Base-by-base conservation (phyloP, 1,140 invertebrate genomes). In the Drosophila arizonae region DNA sequence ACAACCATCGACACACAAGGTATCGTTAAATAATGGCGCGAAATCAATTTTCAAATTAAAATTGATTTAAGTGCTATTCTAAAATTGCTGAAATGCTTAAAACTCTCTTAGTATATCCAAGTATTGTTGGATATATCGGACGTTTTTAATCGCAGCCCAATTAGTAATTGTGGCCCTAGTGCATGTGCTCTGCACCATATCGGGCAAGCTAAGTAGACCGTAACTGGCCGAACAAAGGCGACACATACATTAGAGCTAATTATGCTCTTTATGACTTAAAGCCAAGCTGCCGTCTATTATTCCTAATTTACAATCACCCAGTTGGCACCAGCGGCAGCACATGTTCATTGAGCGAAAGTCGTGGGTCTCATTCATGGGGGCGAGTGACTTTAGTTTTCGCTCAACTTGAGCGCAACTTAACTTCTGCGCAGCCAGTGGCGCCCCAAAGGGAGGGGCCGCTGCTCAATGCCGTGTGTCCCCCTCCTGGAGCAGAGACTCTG, bases 221-320 rank as follows among this genome's bases (percentile, higher is more conserved):
- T 51, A 46, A 24, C 61, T 45, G 26, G 10, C 10, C 2, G 26
- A 51, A 52, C 46, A 72, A 66, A 52, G 62, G 69, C 54, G 54
- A 58, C 62, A 50, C 36, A 52, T 72, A 54, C 62, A 72, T 58
- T 72, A 66, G 54, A 66, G 39, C 36, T 56, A 66, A 72, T 72
- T 66, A 72, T 52, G 54, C n/a, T 52, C 52, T 65, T 66, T 51
- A 45, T 52, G 46, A 55, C 52, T 51, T 33, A 39, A 66, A 52
- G 62, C 46, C 54, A 58, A 52, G 45, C 61, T 43, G 52, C 39
- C 56, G 68, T 43, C 33, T 66, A 57, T 57, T 66, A 51, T 58
- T 58, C 45, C 36, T 39, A 58, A 72, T 58, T 72, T 66, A 54
- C 36, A 72, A 33, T 50, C n/a, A 28, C 54, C n/a, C 62, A 52